These are phyloP conservation scores for Saccostrea echinata DNA, from an alignment of 1,140 invertebrate species.

Conservation along the genomic window DNA sequence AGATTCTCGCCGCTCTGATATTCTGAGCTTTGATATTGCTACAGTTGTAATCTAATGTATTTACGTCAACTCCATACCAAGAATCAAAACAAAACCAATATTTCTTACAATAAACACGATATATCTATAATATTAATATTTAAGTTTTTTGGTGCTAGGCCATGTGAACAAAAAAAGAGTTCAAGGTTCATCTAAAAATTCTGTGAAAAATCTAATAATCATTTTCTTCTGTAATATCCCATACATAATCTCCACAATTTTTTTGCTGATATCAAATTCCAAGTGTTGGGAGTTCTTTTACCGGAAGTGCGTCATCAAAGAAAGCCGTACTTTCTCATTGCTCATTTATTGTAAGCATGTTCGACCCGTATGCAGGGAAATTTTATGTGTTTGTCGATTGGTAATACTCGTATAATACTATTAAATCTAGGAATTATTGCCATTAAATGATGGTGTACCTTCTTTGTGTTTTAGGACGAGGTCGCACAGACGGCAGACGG, in stretches of 20 bases:
- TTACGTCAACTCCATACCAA: background rate
- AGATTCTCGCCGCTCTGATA: background rate
- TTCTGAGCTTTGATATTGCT: background rate
- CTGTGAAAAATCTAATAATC: too few species aligned
- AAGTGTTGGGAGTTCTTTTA: background rate
- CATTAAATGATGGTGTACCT: background rate
- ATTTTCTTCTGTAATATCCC: too few species aligned
- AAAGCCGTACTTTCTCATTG: background rate
- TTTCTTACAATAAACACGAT: too few species aligned
- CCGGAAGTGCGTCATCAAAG: background rate
- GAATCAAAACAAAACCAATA: background rate
- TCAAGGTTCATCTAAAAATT: too few species aligned
- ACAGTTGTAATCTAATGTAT: background rate
- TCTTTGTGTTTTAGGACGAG: slow-evolving; percentile 38
- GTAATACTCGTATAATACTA: background rate
- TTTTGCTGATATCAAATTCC: too few species aligned
- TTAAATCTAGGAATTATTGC: background rate
- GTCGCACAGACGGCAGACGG: slow-evolving; percentile 58
- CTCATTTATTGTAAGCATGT: background rate
- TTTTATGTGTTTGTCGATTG: slow-evolving; percentile 4
- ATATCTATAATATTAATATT: too few species aligned
- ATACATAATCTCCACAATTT: too few species aligned
- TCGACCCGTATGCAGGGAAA: background rate
- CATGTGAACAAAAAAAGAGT: too few species aligned
- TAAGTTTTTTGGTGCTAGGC: too few species aligned